Base-by-base conservation (phyloP, 2,888 invertebrate species). In the Torymus tubicola region DNA sequence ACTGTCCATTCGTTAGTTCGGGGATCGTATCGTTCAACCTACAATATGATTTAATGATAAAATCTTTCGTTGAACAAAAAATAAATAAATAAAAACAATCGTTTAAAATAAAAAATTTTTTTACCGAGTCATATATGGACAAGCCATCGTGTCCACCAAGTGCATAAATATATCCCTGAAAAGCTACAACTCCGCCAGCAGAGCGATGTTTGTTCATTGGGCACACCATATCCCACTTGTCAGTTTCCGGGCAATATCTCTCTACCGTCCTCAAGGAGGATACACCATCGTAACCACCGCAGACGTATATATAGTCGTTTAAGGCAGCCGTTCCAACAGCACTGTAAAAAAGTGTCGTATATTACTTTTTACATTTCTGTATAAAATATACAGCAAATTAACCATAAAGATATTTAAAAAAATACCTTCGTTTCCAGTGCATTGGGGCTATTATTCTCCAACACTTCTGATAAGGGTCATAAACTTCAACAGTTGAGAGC, bases 131-230 rank as follows among this genome's bases (percentile, higher is more conserved):
- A 90, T 96, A 96, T 85, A 97, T 97, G 8, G 96, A 96, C 16
- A 96, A 91, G 0, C 97, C 97, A 91, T 97, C 97, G 88, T 97
- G 97, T 0, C 97, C 97, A 16, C 97, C 97, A 61, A 97, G 92
- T 0, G 96, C 96, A 89, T 95, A 96, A 75, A 96, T 94, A 86
- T 93, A 95, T 55, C 95, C 95, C 89, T 93, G 92, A 87, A 94
- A 92, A 18, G 95, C 93, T 3, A 95, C 94, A 2, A 95, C 94
- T 63, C 95, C 95, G 18, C 95, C 95, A 65, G 95, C 95, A 86
- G 95, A 95, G 60, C 94, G 91, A 86, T 93, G 94, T 87, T 94
- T 94, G 86, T 94, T 93, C 95, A 95, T 95, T 13, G 93, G 92
- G n/a, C 93, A 92, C 64, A 95, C 93, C 86, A 94, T 93, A 84